Percentiles rank a stretch among this genome's conserved stretches.
These are phyloP conservation scores for Stenodema calcarata DNA, from an alignment of 2,888 invertebrate genomes.

Conservation along the genomic window DNA sequence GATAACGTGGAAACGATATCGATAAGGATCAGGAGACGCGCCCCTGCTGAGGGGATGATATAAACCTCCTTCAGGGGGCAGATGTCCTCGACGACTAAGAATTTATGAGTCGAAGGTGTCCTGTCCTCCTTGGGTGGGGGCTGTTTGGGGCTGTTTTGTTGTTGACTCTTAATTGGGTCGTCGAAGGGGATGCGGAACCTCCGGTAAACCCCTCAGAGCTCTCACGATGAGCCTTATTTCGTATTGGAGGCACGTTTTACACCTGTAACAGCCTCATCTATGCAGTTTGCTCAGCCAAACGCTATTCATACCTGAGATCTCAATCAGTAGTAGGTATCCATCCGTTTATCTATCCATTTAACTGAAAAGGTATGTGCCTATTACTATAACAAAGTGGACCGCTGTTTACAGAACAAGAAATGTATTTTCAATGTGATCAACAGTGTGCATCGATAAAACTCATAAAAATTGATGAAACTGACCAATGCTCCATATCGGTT, in stretches of 20 bases:
- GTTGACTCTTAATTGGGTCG: neutral
- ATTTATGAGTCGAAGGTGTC: neutral
- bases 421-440: too few species aligned
- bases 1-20: neutral
- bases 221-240: neutral
- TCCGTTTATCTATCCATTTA: neutral
- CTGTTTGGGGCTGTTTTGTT: neutral
- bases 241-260: constrained; percentile 11
- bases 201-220: neutral
- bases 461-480: too few species aligned
- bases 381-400: too few species aligned
- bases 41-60: constrained; percentile 8
- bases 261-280: neutral
- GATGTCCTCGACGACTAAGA: neutral
- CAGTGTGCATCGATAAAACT: too few species aligned
- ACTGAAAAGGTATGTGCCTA: neutral
- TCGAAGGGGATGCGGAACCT: neutral
- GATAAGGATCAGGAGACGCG: constrained; percentile 19
- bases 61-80: neutral
- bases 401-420: too few species aligned
- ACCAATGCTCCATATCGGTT: too few species aligned
- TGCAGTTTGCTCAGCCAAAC: neutral
- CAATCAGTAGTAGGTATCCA: neutral
- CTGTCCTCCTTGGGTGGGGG: neutral
- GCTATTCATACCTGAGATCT: neutral